A percentile compares a stretch with the other conserved stretches of the same genome.
Conservation (phyloP, 2,113 vertebrate genomes). For the Rattus norvegicus region DNA sequence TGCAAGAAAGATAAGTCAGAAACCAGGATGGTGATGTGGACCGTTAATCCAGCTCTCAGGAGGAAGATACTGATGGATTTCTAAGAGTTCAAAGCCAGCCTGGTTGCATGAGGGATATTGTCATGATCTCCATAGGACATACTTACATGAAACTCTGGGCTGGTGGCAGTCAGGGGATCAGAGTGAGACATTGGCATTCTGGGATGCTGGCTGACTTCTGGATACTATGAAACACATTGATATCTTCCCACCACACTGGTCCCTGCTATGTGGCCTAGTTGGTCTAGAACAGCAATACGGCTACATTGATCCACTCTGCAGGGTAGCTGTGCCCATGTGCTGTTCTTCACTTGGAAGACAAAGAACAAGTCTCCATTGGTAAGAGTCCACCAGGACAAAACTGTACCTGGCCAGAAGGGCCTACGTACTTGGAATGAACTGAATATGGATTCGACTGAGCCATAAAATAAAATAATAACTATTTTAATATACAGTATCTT, state of each 20-base stretch:
- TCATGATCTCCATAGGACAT: neutral
- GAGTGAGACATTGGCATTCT: neutral
- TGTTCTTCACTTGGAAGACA: constrained; percentile 23
- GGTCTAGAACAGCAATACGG: neutral
- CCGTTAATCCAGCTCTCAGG: neutral
- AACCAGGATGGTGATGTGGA: neutral
- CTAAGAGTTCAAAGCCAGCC: neutral
- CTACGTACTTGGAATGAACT: constrained; percentile 66
- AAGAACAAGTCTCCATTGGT: constrained; percentile 21
- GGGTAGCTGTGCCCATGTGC: neutral
- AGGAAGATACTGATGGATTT: neutral
- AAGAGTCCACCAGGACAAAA: constrained; percentile 23
- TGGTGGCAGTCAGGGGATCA: rapidly evolving
- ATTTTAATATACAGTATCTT: constrained; percentile 74
- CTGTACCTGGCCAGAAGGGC: constrained; percentile 52
- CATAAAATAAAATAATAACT: constrained; percentile 82
- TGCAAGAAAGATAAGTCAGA: neutral
- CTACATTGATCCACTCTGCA: neutral
- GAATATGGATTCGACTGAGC: constrained; percentile 73
- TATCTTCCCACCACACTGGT: neutral
- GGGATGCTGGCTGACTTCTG: neutral
- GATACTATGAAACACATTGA: neutral
- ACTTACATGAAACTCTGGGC: neutral
- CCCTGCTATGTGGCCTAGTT: neutral
- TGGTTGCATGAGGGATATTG: neutral